Conservation (phyloP, 1,140 invertebrate genomes). For the Aphis craccivora region DNA sequence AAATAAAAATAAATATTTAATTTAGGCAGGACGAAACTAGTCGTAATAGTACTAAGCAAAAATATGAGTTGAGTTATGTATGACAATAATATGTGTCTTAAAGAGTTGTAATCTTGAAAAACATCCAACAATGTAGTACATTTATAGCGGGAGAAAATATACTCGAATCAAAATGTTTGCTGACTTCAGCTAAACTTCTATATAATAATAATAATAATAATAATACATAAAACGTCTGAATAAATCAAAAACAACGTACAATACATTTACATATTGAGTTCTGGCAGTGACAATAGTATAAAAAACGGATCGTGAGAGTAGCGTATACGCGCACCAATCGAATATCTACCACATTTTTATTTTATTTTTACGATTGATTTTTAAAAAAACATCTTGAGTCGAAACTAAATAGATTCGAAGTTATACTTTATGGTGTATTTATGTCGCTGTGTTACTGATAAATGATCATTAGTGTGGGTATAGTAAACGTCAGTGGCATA, state of each 20-base stretch:
- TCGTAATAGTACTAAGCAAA: background rate
- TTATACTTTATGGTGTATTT: background rate
- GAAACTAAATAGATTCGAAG: background rate
- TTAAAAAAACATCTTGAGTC: background rate
- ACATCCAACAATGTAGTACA: background rate
- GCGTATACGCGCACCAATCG: background rate
- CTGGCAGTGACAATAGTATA: background rate
- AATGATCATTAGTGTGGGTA: background rate
- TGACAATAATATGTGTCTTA: background rate
- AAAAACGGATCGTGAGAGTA: background rate
- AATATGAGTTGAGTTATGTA: background rate
- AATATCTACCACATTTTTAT: background rate
- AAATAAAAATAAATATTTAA: background rate
- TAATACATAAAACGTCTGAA: background rate
- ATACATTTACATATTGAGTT: background rate
- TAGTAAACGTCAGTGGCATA: background rate
- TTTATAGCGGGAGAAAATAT: background rate
- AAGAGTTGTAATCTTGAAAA: background rate
- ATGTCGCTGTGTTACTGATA: background rate
- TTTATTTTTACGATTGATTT: background rate
- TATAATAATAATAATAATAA: background rate
- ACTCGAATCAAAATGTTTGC: background rate
- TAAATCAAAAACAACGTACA: background rate
- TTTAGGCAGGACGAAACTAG: background rate
- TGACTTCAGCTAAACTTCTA: background rate